These are phyloP conservation scores for Atherinosoma microstoma DNA, from an alignment of 2,797 vertebrate genomes.

Conservation along the genomic window DNA sequence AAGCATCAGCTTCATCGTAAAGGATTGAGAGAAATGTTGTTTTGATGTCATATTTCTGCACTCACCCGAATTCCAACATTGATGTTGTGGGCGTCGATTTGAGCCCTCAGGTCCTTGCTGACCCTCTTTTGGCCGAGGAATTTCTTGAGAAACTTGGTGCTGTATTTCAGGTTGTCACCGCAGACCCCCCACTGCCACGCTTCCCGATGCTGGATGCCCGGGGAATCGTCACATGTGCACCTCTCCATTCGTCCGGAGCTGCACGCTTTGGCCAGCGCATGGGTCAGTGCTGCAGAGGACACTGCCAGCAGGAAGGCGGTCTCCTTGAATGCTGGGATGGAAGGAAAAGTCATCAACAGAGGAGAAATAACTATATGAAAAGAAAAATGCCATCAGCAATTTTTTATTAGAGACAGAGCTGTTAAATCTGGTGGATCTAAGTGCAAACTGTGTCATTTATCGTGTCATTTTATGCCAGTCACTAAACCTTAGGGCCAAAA, in stretches of 20 bases:
- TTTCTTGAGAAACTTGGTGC: slow-evolving; percentile 95
- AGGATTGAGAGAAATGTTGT: not conserved
- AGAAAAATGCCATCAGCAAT: not conserved
- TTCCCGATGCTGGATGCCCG: slow-evolving; percentile 93
- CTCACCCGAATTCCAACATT: slow-evolving; percentile 95
- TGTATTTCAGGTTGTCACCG: slow-evolving; percentile 98
- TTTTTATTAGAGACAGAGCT: not conserved
- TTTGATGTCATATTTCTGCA: slow-evolving; percentile 8
- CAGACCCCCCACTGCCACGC: slow-evolving; percentile 99
- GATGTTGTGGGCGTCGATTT: slow-evolving; percentile 94
- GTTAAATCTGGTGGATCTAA: not conserved
- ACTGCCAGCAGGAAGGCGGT: slow-evolving; percentile 95
- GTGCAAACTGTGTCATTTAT: not conserved
- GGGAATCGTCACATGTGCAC: slow-evolving; percentile 97
- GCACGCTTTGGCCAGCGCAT: slow-evolving; percentile 94
- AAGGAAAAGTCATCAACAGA: slow-evolving; percentile 28
- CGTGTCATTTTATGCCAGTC: slow-evolving; percentile 4
- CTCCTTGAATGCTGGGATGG: slow-evolving; percentile 92
- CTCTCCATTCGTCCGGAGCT: slow-evolving; percentile 98
- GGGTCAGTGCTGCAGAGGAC: slow-evolving; percentile 92
- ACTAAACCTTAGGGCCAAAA: slow-evolving; percentile 15
- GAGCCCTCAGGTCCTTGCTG: slow-evolving; percentile 94
- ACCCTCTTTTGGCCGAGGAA: slow-evolving; percentile 94
- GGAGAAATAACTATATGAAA: not conserved
- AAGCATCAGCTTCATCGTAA: slow-evolving; percentile 3